Evolutionary conservation across 1,140 invertebrate species (phyloP).

Genomic region (Caligus rogercresseyi): DNA sequence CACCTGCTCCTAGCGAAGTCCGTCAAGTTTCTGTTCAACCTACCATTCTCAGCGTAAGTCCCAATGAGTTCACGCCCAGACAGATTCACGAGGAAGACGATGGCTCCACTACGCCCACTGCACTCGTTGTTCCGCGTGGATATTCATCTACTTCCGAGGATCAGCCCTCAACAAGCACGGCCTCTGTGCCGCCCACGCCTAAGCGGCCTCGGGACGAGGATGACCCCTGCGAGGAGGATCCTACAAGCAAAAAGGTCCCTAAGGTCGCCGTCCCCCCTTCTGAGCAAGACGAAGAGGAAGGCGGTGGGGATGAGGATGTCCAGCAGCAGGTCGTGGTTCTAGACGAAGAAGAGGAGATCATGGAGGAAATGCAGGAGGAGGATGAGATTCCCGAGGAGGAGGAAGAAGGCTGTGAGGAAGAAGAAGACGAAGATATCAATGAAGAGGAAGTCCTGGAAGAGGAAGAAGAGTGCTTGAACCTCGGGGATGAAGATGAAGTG

Average conservation of each 20-base stretch:
- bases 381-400: background rate
- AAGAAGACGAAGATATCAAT: constrained; percentile 4
- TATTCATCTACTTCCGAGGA: background rate
- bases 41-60: constrained; percentile 10
- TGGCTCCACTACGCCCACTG: background rate
- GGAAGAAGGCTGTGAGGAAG: background rate
- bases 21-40: constrained; percentile 7
- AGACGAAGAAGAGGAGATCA: constrained; percentile 6
- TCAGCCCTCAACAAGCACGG: background rate
- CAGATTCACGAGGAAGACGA: background rate
- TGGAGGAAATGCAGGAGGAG: constrained; percentile 12
- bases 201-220: background rate
- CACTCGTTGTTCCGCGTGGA: background rate
- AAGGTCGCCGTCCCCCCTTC: background rate
- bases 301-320: background rate
- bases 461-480: constrained; percentile 25
- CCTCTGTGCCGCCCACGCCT: background rate
- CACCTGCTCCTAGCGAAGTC: background rate
- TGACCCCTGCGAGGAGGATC: too few species aligned
- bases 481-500: constrained; percentile 29
- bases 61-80: background rate
- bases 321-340: background rate
- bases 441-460: constrained; percentile 20
- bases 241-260: background rate
- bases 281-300: background rate